Evolutionary conservation across 2,113 vertebrate genomes (phyloP), one percentile per base, ranked within the genome.

Genomic region (Ondatra zibethicus): DNA sequence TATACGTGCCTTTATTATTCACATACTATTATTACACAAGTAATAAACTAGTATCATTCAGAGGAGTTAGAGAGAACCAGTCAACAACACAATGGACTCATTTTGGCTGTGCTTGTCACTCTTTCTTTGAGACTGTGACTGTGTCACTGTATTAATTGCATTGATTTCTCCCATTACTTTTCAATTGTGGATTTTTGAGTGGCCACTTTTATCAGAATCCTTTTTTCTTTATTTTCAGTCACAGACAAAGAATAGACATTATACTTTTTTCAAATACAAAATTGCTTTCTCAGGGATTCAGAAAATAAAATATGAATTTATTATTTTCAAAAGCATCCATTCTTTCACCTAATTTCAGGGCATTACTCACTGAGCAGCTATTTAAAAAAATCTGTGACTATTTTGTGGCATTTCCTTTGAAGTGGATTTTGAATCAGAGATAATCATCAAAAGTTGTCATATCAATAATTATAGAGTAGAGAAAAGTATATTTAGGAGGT

Each of bases 401-500:
- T 87, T 80, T 88, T 78, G 10, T 86, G 25, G 3, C 23, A 80
- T 68, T 94, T 92, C 23, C 39, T 45, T 95, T 88, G 72, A 75
- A 78, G 65, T 75, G 2, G 5, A 3, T 70, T 85, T 94, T 97
- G 52, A 73, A 61, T 93, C 85, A 82, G 91, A 96, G 77, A 86
- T 65, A 93, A 19, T 70, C 61, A 92, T 95, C 58, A 91, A 91
- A 89, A 92, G 12, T 84, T 91, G 75, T 90, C 70, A 96, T 75
- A 70, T 70, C 91, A 88, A 65, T 97, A 97, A 96, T 94, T 95
- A 89, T 47, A 77, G 96, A 65, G 25, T 93, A 6, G 25, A 95
- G 77, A 91, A 89, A 90, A 94, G 33, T 90, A 77, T 50, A 95
- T 92, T 85, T 94, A 88, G n/a, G 33, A 5, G n/a, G 50, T 27